Percentiles rank a stretch among this genome's conserved stretches.
Evolutionary conservation across 2,888 invertebrate species (phyloP).

Genomic region (Aproaerema taeniolella): DNA sequence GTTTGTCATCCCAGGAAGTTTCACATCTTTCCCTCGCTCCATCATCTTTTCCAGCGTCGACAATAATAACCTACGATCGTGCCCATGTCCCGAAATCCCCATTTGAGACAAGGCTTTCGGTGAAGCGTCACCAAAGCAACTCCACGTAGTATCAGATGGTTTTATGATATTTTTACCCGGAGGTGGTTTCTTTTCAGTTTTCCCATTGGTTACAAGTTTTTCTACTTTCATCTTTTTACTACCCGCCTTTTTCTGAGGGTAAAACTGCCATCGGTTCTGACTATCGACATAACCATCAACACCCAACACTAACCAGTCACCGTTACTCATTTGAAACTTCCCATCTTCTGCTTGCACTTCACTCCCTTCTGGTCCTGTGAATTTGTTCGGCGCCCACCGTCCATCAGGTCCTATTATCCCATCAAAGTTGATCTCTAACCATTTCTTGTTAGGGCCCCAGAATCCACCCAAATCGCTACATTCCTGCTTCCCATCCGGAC

Average conservation of each 20-base stretch:
- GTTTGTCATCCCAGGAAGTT: constrained; percentile 33
- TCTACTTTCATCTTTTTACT: neutral
- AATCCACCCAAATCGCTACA: constrained; percentile 70
- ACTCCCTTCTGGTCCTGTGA: constrained; percentile 55
- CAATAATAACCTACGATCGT: constrained; percentile 49
- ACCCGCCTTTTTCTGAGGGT: constrained; percentile 19
- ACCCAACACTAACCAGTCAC: constrained; percentile 52
- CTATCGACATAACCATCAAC: constrained; percentile 58
- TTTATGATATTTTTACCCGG: constrained; percentile 20
- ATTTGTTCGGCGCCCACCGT: constrained; percentile 55
- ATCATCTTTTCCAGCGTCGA: constrained; percentile 42
- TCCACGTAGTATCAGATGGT: constrained; percentile 46
- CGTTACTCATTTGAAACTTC: constrained; percentile 49
- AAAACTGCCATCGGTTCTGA: constrained; percentile 50
- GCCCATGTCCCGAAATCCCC: constrained; percentile 64
- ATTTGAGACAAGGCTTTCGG: constrained; percentile 48
- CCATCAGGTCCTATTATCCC: constrained; percentile 58
- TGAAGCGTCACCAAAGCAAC: constrained; percentile 58
- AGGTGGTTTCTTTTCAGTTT: neutral
- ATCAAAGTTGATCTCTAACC: constrained; percentile 61
- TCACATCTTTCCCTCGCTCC: constrained; percentile 45
- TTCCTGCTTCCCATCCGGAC: constrained; percentile 58
- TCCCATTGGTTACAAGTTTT: neutral
- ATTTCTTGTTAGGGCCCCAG: constrained; percentile 54
- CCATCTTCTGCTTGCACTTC: constrained; percentile 49